phyloP scores from a whole-genome alignment of 2,888 invertebrate genomes.

The Ectropis crepuscularia region DNA sequence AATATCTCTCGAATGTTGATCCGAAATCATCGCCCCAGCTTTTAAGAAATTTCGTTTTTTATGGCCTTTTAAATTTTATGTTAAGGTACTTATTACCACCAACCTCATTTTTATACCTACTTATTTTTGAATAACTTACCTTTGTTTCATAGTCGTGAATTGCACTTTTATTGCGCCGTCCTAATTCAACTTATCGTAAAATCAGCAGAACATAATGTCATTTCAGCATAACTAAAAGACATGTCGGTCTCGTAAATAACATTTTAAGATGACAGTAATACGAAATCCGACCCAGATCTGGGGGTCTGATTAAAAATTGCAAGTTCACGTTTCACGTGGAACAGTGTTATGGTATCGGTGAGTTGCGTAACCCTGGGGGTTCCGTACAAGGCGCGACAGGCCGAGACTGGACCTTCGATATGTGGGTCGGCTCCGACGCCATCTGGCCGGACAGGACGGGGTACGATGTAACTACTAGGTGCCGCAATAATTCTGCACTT shows the following conservation, averaged over 20 bases:
- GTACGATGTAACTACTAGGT: conserved; percentile 63
- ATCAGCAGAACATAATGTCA: conserved; percentile 14
- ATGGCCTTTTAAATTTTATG: no score
- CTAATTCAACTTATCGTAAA: conserved; percentile 18
- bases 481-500: conserved; percentile 59
- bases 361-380: conserved; percentile 73
- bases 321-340: conserved; percentile 37
- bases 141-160: conserved; percentile 1
- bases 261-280: conserved; percentile 40
- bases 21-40: no score
- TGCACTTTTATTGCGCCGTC: conserved; percentile 8
- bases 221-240: conserved; percentile 30
- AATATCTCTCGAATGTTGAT: no score
- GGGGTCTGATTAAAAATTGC: conserved; percentile 39
- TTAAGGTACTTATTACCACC: no score
- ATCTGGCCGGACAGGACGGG: conserved; percentile 75
- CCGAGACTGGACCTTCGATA: conserved; percentile 74
- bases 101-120: no score
- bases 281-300: conserved; percentile 41
- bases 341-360: conserved; percentile 40
- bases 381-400: conserved; percentile 71
- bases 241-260: conserved; percentile 36
- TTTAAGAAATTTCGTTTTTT: no score
- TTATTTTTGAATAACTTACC: neutral
- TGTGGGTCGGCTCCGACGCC: conserved; percentile 78